phyloP scores from a whole-genome alignment of 2,888 invertebrate species.

The Ophion ellenae region DNA sequence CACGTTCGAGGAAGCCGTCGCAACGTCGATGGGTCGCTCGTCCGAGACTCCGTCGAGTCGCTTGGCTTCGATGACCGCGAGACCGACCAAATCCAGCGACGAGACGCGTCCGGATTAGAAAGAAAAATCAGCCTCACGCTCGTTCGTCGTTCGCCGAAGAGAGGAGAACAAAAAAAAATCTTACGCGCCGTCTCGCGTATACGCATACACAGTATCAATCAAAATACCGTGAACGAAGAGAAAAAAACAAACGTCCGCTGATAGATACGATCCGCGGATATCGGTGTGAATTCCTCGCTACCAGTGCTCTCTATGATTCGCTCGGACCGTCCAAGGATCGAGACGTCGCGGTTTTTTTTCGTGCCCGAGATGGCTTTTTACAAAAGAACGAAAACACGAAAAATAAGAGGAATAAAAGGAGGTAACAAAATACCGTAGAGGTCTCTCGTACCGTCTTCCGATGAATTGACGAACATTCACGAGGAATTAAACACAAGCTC shows the following conservation, averaged over 20 bases:
- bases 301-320: conserved; percentile 11
- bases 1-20: conserved; percentile 66
- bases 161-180: neutral
- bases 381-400: neutral
- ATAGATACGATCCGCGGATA: conserved; percentile 7
- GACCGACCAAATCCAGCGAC: conserved; percentile 5
- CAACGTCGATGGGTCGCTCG: conserved; percentile 58
- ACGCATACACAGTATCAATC: neutral
- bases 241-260: neutral
- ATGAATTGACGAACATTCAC: conserved; percentile 40
- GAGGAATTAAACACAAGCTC: conserved; percentile 48
- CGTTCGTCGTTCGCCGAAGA: neutral
- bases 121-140: neutral
- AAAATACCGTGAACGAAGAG: neutral
- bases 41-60: conserved; percentile 6
- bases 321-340: conserved; percentile 14
- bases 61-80: neutral
- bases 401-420: neutral
- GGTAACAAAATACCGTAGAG: neutral
- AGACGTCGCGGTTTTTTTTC: conserved; percentile 21
- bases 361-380: conserved; percentile 16
- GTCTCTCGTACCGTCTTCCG: conserved; percentile 58
- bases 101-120: neutral
- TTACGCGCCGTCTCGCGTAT: neutral
- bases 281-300: conserved; percentile 13